Evolutionary conservation across 23 tunicate genomes (phyloP), one percentile per base, ranked within the genome.

Genomic region (Aplidium turbinatum): DNA sequence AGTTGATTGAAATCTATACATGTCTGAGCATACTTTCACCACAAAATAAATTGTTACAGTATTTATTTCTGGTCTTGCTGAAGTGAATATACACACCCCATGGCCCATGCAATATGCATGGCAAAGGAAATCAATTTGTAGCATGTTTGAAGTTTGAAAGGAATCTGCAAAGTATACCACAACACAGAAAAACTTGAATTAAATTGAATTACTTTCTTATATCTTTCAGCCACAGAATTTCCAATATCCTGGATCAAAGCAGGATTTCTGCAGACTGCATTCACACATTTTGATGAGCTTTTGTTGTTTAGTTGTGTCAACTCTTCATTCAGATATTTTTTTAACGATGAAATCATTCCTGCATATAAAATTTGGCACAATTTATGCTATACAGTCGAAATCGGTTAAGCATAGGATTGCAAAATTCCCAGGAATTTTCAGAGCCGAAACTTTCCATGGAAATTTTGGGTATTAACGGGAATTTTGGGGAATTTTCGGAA

Each of bases 141-240:
- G 50, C 50, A 16, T 42, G 16, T 42, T 42, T 11, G 16, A 42
- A 42, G 50, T 16, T 19, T 23, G 26, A 57, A 16, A 13, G 18
- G 0, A 57, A 0, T 20, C 16, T 57, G 16, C 0, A 0, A 57
- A 57, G 13, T 9, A 9, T 11, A 11, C 11, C 50, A 16, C 11
- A 42, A 42, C 11, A 42, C 50, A 16, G 16, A 42, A 42, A 11
- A 42, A 11, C 50, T 42, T 9, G 16, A 9, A 42, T 42, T 42
- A 42, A 9, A 9, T 16, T 16, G 50, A 42, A 42, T 42, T 66
- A 81, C 87, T 61, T 82, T 78, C 50, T 73, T 31, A 48, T 91
- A 91, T 57, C 84, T 84, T 63, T 76, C 77, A 57, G 86, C 76
- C 20, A 84, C 68, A 9, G 39, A 34, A 57, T 74, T 56, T 35